Base-by-base conservation (phyloP, 2,113 vertebrate genomes). In the Eulemur rufifrons region DNA sequence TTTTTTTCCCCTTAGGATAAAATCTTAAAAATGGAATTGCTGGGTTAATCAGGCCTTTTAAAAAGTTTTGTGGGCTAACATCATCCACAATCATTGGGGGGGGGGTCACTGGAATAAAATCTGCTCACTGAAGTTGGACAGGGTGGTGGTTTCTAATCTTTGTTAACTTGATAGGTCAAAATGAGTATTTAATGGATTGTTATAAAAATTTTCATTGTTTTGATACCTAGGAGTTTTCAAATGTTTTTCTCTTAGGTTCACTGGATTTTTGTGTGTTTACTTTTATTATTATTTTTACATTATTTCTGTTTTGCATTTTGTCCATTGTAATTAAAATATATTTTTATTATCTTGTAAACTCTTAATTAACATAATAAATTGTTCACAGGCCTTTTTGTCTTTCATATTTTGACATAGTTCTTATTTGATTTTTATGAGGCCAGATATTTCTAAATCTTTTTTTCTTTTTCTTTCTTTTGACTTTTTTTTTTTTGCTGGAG, bases 361-460 rank as follows among this genome's bases (percentile, higher is more conserved):
- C 56, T n/a, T n/a, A n/a, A n/a, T 83, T 89, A 85, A 73, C 7
- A 25, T 52, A 42, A n/a, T 23, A n/a, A 63, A 47, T 56, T 64
- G 42, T 64, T 86, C n/a, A 78, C 18, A 77, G 45, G 59, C 6
- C 8, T 37, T 81, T 80, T 93, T 64, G n/a, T 59, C 34, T 66
- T 89, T 88, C 29, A 45, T 94, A 73, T 74, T 91, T 94, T 87
- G 93, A 15, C 34, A 56, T 66, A 59, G 1, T 76, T 92, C 86
- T 61, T 37, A 50, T 59, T 86, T 82, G 4, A 12, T 82, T 92
- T 96, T 78, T 92, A 89, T 61, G 66, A 73, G n/a, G 56, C 27
- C 47, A 90, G 61, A n/a, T 87, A 73, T 56, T 76, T 91, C 69
- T 80, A 92, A 68, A 78, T 90, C 29, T 87, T 50, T 91, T 71